A percentile compares a stretch with the other conserved stretches of the same genome.
Evolutionary conservation across 2,797 vertebrate species (phyloP).

Genomic region (Pseudocheirus occidentalis): DNA sequence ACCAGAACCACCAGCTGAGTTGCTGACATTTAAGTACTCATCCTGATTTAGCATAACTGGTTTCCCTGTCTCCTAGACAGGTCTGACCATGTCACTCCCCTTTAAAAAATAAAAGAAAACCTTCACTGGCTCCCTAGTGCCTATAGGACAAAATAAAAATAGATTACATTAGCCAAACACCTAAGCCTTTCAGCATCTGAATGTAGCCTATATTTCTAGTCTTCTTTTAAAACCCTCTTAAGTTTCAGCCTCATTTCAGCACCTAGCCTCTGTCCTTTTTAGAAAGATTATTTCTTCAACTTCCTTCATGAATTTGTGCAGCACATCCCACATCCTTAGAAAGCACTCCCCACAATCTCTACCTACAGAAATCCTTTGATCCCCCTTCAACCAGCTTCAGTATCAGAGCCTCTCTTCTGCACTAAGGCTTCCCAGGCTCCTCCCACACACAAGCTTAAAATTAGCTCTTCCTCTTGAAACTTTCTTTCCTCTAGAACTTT

Average conservation of each 20-base stretch:
- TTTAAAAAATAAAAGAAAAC: not conserved
- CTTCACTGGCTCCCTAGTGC: not conserved
- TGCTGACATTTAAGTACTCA: not conserved
- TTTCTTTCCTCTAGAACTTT: not conserved
- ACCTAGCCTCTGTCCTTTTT: not conserved
- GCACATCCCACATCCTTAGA: not conserved
- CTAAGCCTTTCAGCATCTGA: not conserved
- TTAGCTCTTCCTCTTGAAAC: not conserved
- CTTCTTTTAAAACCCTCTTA: not conserved
- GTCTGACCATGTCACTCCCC: not conserved
- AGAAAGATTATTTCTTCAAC: not conserved
- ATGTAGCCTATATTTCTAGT: not conserved
- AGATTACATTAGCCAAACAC: not conserved
- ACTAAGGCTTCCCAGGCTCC: not conserved
- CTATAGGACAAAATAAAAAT: not conserved
- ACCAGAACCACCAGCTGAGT: not conserved
- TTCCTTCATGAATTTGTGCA: not conserved
- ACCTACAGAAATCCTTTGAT: not conserved
- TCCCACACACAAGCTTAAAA: not conserved
- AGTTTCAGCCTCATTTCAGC: not conserved
- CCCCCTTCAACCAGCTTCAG: not conserved
- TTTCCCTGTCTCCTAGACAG: not conserved
- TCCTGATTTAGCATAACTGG: not conserved
- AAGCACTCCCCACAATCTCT: not conserved
- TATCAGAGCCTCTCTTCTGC: not conserved